Evolutionary conservation across 2,113 vertebrate genomes (phyloP), one percentile per base, ranked within the genome.

Genomic region (Laticauda laticaudata): DNA sequence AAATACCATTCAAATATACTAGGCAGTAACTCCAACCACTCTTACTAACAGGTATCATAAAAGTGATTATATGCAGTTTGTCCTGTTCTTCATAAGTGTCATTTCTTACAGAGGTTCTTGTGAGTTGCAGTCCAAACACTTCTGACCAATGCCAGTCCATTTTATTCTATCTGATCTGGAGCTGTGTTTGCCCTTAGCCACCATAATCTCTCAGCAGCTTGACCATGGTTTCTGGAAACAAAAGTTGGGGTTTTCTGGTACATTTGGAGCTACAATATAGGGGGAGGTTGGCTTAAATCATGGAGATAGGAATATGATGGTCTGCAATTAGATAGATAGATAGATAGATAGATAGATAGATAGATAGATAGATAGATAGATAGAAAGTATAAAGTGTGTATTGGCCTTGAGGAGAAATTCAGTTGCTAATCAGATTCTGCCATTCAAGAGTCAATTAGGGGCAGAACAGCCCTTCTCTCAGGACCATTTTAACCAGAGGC

Each of bases 271-370:
- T 39, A 39, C 6, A 18, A 9, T 21, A 43, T 23, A 3, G 7
- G n/a, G 69, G 15, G 34, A 81, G 18, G 34, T 18, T 81, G 18
- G 7, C 15, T 81, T 81, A 81, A 39, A 43, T 81, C 69, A 43
- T 21, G 75, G 34, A 21, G 3, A 39, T 39, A 21, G 75, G 34
- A 21, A 81, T 81, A 39, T 81, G 75, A 81, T 43, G 18, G 34
- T 3, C 75, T 81, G 34, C 64, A 59, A 59, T 59, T 59, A 24
- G 23, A 57, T 0, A 56, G 20, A 23, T 23, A 5, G 56, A 21
- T 5, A 2, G 21, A 7, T 5, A 1, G 18, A 20, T 5, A 1
- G 56, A 21, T 2, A 2, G 56, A 21, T 2, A 7, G 56, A 21
- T 7, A 2, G 56, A 21, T 2, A 23, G 56, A 21, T 7, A 23